phyloP scores from a whole-genome alignment of 2,797 vertebrate genomes.

The Falco rusticolus region DNA sequence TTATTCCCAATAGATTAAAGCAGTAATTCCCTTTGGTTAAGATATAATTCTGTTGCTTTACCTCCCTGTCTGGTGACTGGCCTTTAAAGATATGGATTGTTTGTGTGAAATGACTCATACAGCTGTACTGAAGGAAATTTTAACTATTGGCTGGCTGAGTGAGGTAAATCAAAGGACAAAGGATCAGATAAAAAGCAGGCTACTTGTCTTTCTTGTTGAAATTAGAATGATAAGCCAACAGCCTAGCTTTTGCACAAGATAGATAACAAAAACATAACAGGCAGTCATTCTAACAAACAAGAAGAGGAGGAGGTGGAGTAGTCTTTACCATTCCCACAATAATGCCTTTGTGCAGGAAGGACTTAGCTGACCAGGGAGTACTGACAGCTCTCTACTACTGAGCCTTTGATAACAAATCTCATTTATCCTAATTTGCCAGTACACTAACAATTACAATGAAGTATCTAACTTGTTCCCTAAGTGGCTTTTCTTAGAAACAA shows the following conservation, averaged over 20 bases:
- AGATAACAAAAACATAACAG: neutral
- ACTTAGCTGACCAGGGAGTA: neutral
- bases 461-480: neutral
- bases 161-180: neutral
- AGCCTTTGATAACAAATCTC: neutral
- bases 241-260: neutral
- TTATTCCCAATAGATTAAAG: neutral
- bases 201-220: neutral
- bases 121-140: neutral
- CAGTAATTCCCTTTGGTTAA: neutral
- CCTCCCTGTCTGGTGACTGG: neutral
- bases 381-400: neutral
- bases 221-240: neutral
- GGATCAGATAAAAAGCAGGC: neutral
- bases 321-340: neutral
- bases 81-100: neutral
- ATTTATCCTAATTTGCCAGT: neutral
- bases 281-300: neutral
- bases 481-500: conserved; percentile 22
- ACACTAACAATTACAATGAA: neutral
- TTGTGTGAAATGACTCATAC: conserved; percentile 18
- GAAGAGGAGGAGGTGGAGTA: neutral
- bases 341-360: neutral
- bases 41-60: conserved; percentile 3
- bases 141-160: neutral